A percentile compares a stretch with the other conserved stretches of the same genome.
phyloP scores from a whole-genome alignment of 2,888 invertebrate species.

The Microctonus brassicae region DNA sequence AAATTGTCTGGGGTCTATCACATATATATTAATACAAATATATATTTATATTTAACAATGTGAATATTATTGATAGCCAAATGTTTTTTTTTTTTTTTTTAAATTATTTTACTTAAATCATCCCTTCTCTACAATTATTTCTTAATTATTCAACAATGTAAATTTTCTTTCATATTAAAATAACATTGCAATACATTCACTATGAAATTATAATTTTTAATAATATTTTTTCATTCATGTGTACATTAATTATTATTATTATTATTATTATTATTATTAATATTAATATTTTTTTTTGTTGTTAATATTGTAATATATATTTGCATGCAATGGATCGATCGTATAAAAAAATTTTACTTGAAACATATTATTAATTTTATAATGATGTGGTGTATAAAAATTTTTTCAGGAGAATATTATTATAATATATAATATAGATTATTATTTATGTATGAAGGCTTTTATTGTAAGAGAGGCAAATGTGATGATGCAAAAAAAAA shows the following conservation, averaged over 20 bases:
- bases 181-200: not conserved
- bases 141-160: no score
- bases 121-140: no score
- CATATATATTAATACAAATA: not conserved
- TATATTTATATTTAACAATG: not conserved
- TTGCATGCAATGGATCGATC: not conserved
- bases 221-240: not conserved
- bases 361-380: slow-evolving; percentile 10
- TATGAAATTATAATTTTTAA: not conserved
- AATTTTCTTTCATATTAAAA: no score
- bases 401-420: not conserved
- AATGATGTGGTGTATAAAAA: not conserved
- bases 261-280: no score
- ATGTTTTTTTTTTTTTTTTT: not conserved
- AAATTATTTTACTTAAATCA: no score
- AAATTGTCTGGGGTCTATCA: slow-evolving; percentile 52
- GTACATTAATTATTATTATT: no score
- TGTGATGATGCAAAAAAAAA: no score
- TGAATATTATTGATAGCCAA: not conserved
- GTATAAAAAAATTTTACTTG: not conserved
- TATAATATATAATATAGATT: slow-evolving; percentile 4
- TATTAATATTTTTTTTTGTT: not conserved
- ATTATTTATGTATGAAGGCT: no score
- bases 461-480: no score
- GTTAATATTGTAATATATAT: not conserved